Evolutionary conservation across 2,888 invertebrate genomes (phyloP), one percentile per base, ranked within the genome.

Genomic region (Morpho helenor): DNA sequence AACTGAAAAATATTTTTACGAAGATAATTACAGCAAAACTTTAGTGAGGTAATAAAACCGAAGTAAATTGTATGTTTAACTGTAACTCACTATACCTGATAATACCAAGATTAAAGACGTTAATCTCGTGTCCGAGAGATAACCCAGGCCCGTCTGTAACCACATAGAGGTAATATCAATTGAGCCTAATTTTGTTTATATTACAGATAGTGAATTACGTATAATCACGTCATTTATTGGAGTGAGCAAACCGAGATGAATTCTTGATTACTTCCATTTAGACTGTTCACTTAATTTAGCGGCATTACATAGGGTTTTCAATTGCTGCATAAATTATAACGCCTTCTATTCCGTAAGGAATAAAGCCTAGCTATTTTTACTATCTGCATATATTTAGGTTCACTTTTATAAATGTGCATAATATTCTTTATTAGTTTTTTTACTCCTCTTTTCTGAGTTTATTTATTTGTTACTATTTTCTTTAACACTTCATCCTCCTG

Each of bases 171-270:
- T 42, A 51, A 57, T 47, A 47, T 41, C 46, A 56, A 51, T 8
- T 43, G 22, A 41, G 49, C 40, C 49, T 49, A 56, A 50, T 56
- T 40, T 39, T 40, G 45, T 49, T 49, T 56, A 45, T 56, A 51
- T 50, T 22, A 49, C 23, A 41, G 41, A 57, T 52, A 46, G 49
- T 16, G 16, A n/a, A 41, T 48, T 48, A 48, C 39, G 7, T 48
- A 39, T 49, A 60, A 61, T 53, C 50, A 56, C 56, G 52, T 52
- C 43, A 54, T 66, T 60, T 63, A 57, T 57, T 60, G 49, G 42
- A 49, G 41, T 52, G 52, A 40, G 44, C 47, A 56, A 53, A 23
- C 49, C 39, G 45, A 48, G 49, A 41, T 60, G 39, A 57, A 52
- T 22, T 22, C 47, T 55, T 57, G 45, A 61, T 57, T 51, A 52